These are phyloP conservation scores for Cephonodes hylas DNA, from an alignment of 2,888 invertebrate species.

Conservation along the genomic window DNA sequence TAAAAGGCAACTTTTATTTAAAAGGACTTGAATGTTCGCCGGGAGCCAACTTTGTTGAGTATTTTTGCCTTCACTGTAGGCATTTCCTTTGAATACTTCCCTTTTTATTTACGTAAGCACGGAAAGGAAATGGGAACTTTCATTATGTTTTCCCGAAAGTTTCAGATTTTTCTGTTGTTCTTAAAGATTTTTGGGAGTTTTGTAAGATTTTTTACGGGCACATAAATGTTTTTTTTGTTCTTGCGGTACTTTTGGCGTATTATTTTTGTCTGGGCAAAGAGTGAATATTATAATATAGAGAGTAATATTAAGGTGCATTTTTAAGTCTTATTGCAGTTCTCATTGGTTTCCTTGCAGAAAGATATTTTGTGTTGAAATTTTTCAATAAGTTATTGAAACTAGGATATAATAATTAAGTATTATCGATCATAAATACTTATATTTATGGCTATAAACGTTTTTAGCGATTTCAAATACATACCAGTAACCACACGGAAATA, in stretches of 20 bases:
- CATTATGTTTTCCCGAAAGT: slow-evolving; percentile 42
- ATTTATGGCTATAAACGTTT: background rate
- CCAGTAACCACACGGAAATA: background rate
- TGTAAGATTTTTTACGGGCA: slow-evolving; percentile 1
- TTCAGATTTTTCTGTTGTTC: slow-evolving; percentile 21
- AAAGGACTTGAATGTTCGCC: slow-evolving; percentile 55
- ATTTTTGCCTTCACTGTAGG: slow-evolving; percentile 45
- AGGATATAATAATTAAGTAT: too few relatives aligned
- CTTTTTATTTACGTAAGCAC: slow-evolving; percentile 58
- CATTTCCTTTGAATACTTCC: slow-evolving; percentile 49
- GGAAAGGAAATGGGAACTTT: slow-evolving; percentile 53
- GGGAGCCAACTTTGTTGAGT: slow-evolving; percentile 45
- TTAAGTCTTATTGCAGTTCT: too few relatives aligned
- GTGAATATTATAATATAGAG: too few relatives aligned
- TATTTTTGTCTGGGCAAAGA: background rate
- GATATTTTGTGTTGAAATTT: background rate
- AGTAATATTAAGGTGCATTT: too few relatives aligned
- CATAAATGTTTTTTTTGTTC: background rate
- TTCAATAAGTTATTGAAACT: too few relatives aligned
- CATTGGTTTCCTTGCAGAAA: too few relatives aligned
- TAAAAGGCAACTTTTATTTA: slow-evolving; percentile 68
- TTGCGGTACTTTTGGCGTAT: background rate
- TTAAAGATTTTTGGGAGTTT: slow-evolving; percentile 5
- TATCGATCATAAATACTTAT: too few relatives aligned
- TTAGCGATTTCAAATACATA: background rate